These are phyloP conservation scores for Sterrhoptilus dennistouni DNA, from an alignment of 2,113 vertebrate genomes.

Conservation along the genomic window DNA sequence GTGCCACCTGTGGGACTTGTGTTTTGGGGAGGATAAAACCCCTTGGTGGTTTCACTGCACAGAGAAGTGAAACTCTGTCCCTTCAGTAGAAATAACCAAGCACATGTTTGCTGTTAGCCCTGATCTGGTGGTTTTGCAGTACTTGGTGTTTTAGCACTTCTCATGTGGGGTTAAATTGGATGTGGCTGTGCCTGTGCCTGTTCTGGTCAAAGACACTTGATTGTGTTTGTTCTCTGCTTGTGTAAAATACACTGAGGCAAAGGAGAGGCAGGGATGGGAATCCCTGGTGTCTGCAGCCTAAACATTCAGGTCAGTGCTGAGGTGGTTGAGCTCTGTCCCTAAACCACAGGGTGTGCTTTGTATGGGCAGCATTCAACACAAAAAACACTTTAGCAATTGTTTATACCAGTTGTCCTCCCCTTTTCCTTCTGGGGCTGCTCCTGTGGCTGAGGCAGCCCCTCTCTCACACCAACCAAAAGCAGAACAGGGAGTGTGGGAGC, in stretches of 20 bases:
- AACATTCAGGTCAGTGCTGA: neutral
- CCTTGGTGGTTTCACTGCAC: neutral
- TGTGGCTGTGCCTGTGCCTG: neutral
- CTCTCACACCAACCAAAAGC: neutral
- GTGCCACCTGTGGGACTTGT: rapidly evolving
- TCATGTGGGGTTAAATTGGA: neutral
- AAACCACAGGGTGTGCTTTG: neutral
- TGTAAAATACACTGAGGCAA: neutral
- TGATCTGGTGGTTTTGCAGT: neutral
- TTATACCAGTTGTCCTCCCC: neutral
- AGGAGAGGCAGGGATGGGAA: neutral
- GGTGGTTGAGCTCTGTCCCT: neutral
- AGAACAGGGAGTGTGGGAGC: neutral
- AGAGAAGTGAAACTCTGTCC: neutral
- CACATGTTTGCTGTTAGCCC: neutral
- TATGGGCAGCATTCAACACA: neutral
- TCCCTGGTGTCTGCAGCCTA: neutral
- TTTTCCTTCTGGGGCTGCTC: neutral
- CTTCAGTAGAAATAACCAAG: neutral
- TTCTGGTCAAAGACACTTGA: neutral
- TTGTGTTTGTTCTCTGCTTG: neutral
- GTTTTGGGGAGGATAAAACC: neutral
- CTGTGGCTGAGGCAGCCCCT: neutral
- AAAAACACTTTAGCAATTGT: neutral
- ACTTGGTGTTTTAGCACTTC: neutral